phyloP scores from a whole-genome alignment of 2,888 invertebrate species.

The Chrysomela aeneicollis region DNA sequence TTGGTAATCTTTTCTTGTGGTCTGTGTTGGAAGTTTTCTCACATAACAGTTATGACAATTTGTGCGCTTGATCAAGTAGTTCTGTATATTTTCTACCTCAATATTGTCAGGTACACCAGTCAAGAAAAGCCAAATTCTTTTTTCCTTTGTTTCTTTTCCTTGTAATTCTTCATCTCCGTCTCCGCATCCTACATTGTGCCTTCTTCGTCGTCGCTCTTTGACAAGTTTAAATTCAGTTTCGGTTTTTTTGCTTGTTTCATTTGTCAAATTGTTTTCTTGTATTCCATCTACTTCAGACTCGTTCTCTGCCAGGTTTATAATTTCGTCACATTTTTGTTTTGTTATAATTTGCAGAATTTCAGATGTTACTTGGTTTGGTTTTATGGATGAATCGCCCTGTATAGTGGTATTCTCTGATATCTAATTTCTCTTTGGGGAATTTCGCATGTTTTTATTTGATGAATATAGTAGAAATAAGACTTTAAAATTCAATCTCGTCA shows the following conservation, averaged over 20 bases:
- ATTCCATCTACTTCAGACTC: not conserved
- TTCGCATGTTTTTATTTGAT: slow-evolving; percentile 4
- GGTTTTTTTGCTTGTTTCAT: not conserved
- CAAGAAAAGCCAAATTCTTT: not conserved
- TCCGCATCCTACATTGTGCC: slow-evolving; percentile 8
- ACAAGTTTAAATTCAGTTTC: slow-evolving; percentile 4
- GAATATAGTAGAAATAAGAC: no score
- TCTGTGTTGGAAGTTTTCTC: not conserved
- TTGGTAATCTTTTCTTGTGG: not conserved
- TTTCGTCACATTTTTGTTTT: slow-evolving; percentile 19
- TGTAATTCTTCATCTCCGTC: slow-evolving; percentile 6
- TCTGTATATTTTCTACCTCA: not conserved
- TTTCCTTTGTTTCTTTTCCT: not conserved
- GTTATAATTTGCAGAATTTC: slow-evolving; percentile 20
- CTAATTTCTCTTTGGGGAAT: no score
- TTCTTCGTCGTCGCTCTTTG: not conserved
- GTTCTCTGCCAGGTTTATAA: slow-evolving; percentile 11
- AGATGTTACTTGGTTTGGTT: slow-evolving; percentile 7
- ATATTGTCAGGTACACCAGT: slow-evolving; percentile 4
- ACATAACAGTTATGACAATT: not conserved
- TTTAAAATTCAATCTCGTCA: no score
- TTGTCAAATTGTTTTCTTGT: slow-evolving; percentile 6
- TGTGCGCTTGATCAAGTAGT: not conserved
- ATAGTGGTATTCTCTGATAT: not conserved
- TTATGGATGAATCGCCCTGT: slow-evolving; percentile 7